Evolutionary conservation across 2,797 vertebrate genomes (phyloP).

Genomic region (Falco columbarius): DNA sequence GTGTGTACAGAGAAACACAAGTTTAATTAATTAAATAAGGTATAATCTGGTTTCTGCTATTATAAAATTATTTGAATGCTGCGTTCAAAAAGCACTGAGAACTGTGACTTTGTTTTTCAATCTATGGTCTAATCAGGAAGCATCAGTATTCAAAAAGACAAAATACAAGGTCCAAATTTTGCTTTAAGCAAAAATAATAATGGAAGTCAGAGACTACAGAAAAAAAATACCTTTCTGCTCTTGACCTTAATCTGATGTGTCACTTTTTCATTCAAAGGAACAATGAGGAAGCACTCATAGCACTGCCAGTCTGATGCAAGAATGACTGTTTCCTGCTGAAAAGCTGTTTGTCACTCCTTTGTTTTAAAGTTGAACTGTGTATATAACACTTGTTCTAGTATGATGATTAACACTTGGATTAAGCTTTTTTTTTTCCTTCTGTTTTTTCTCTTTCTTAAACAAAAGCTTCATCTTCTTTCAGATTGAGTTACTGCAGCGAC

Average conservation of each 20-base stretch:
- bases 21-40: not conserved
- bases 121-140: not conserved
- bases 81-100: not conserved
- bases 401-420: not conserved
- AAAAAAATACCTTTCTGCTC: not conserved
- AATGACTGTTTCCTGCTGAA: conserved; percentile 4
- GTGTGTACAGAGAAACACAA: not conserved
- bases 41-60: not conserved
- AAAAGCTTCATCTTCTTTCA: not conserved
- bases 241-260: not conserved
- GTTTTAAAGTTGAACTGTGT: not conserved
- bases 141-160: not conserved
- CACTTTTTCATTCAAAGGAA: not conserved
- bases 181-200: not conserved
- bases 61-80: not conserved
- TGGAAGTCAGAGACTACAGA: not conserved
- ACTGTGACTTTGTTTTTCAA: not conserved
- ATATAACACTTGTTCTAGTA: not conserved
- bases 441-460: not conserved
- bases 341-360: not conserved
- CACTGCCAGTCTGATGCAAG: not conserved
- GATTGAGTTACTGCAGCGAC: not conserved
- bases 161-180: not conserved
- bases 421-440: not conserved
- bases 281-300: not conserved